Percentiles rank a stretch among this genome's conserved stretches.
Conservation (phyloP, 2,888 invertebrate genomes). For the Melanotus villosus region DNA sequence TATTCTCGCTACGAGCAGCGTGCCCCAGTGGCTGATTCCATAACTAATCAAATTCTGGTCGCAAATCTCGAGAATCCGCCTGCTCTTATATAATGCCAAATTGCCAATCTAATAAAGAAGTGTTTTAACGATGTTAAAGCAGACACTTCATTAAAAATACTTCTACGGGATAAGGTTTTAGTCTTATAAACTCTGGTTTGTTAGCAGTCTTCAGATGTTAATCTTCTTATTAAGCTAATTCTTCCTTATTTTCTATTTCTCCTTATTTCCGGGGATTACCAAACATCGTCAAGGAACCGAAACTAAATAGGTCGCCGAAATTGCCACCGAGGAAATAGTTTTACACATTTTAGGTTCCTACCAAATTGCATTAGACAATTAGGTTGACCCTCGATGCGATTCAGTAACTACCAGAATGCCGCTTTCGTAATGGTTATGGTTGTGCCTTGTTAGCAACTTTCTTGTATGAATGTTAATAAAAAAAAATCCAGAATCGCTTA, state of each 20-base stretch:
- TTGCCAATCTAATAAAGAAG: constrained; percentile 65
- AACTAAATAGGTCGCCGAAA: constrained; percentile 18
- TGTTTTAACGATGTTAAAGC: constrained; percentile 60
- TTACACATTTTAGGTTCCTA: constrained; percentile 17
- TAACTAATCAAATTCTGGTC: constrained; percentile 63
- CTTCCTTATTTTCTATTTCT: constrained; percentile 27
- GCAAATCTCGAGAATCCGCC: constrained; percentile 56
- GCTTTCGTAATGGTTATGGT: constrained; percentile 16
- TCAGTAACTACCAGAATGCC: not conserved
- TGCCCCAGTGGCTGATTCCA: constrained; percentile 59
- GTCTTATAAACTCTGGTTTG: constrained; percentile 38
- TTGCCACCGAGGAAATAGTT: constrained; percentile 20
- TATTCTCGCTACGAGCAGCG: constrained; percentile 58
- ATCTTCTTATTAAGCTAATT: constrained; percentile 39
- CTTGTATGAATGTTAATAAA: constrained; percentile 18
- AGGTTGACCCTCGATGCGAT: constrained; percentile 5
- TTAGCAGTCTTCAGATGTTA: constrained; percentile 36
- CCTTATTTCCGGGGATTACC: constrained; percentile 17
- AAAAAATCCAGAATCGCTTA: no score
- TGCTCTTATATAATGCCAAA: constrained; percentile 60
- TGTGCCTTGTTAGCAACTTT: constrained; percentile 2
- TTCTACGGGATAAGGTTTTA: constrained; percentile 43
- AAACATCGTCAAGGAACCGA: constrained; percentile 22
- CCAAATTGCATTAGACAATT: constrained; percentile 23
- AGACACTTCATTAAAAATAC: constrained; percentile 63